phyloP scores from a whole-genome alignment of 2,888 invertebrate species.

The Margaritifera margaritifera region DNA sequence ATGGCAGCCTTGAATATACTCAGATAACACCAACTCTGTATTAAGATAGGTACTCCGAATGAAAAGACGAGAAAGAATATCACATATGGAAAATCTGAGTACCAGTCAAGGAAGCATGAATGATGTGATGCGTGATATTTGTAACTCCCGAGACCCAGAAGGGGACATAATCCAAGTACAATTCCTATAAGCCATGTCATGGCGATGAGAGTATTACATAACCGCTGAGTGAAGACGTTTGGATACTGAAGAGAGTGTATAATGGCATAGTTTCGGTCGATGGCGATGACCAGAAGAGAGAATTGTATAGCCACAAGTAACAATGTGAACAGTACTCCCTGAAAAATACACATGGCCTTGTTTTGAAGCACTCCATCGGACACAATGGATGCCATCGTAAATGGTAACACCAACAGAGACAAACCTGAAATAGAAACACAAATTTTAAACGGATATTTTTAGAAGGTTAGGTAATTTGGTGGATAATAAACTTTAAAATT shows the following conservation, averaged over 20 bases:
- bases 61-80: conserved; percentile 26
- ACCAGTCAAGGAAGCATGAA: conserved; percentile 44
- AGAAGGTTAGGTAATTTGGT: too few species aligned
- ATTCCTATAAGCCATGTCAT: conserved; percentile 43
- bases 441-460: not conserved
- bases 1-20: conserved; percentile 56
- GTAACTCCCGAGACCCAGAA: conserved; percentile 39
- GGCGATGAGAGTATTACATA: conserved; percentile 38
- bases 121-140: conserved; percentile 39
- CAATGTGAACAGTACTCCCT: conserved; percentile 49
- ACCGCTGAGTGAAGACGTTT: conserved; percentile 48
- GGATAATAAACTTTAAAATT: too few species aligned
- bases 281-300: conserved; percentile 46
- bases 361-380: conserved; percentile 24
- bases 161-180: conserved; percentile 42
- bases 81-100: conserved; percentile 20
- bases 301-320: conserved; percentile 46
- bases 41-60: conserved; percentile 40
- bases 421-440: conserved; percentile 39
- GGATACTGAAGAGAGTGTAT: conserved; percentile 55
- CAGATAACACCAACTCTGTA: conserved; percentile 50
- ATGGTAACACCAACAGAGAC: conserved; percentile 46
- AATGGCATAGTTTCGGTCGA: conserved; percentile 59
- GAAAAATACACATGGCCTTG: conserved; percentile 43
- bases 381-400: conserved; percentile 44